These are phyloP conservation scores for Plebejus melissa DNA, from an alignment of 2,888 invertebrate species.

Conservation along the genomic window DNA sequence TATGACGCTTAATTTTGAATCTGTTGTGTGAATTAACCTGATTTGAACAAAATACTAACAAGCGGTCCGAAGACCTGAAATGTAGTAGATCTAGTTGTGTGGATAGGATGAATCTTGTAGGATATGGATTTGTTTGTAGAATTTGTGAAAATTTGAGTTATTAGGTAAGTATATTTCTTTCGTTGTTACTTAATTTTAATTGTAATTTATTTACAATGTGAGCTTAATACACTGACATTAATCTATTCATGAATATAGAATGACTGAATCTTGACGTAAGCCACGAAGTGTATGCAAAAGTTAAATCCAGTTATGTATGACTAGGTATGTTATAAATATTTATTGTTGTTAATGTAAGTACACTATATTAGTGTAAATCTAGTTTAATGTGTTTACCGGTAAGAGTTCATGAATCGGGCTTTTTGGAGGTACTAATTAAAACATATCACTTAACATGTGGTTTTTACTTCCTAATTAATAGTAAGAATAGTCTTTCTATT, in stretches of 20 bases:
- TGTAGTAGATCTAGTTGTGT: slow-evolving; percentile 4
- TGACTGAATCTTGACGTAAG: slow-evolving; percentile 26
- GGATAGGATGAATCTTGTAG: slow-evolving; percentile 8
- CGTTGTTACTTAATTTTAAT: slow-evolving; percentile 30
- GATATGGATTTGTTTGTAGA: slow-evolving; percentile 19
- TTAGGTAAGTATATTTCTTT: slow-evolving; percentile 27
- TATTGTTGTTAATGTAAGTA: slow-evolving; percentile 56
- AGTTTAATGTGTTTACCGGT: slow-evolving; percentile 47
- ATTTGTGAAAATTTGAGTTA: slow-evolving; percentile 26
- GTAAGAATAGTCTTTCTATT: neutral
- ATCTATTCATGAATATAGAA: slow-evolving; percentile 29
- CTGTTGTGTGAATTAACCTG: slow-evolving; percentile 25
- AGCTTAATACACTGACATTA: slow-evolving; percentile 30
- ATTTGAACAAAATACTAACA: slow-evolving; percentile 29
- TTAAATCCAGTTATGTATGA: slow-evolving; percentile 26
- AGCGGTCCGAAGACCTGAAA: neutral
- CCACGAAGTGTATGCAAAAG: slow-evolving; percentile 16
- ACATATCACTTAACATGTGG: slow-evolving; percentile 47
- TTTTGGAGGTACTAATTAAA: slow-evolving; percentile 55
- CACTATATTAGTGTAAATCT: slow-evolving; percentile 77
- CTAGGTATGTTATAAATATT: slow-evolving; percentile 42
- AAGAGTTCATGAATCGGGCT: slow-evolving; percentile 37
- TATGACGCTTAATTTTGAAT: slow-evolving; percentile 25
- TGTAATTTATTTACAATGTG: slow-evolving; percentile 29
- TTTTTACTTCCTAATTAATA: slow-evolving; percentile 29